A percentile compares a stretch with the other conserved stretches of the same genome.
phyloP scores from a whole-genome alignment of 2,888 invertebrate species.

The Hoplodrina blanda region DNA sequence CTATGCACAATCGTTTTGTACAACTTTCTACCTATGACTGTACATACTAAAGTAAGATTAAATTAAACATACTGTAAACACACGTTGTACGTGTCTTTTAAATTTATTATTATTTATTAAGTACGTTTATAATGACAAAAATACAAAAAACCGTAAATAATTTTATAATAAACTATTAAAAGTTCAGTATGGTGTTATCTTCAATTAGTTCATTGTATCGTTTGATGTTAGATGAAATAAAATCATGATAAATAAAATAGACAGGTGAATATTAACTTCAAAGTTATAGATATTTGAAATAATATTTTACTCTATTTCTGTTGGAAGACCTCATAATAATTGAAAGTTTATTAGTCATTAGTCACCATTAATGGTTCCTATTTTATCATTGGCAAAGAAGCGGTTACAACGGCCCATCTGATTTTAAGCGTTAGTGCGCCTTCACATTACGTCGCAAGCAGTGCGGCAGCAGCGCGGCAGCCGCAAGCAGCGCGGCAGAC shows the following conservation, averaged over 20 bases:
- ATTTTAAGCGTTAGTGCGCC: no score
- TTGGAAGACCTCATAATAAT: not conserved
- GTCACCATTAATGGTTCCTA: not conserved
- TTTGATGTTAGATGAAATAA: conserved; percentile 47
- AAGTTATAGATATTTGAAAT: conserved; percentile 34
- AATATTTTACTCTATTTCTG: conserved; percentile 48
- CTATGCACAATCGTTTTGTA: conserved; percentile 81
- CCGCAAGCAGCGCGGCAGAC: no score
- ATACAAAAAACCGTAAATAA: conserved; percentile 85
- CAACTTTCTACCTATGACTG: conserved; percentile 86
- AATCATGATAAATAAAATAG: conserved; percentile 38
- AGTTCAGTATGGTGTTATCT: conserved; percentile 81
- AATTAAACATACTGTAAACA: conserved; percentile 88
- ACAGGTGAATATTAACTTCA: conserved; percentile 28
- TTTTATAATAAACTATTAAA: conserved; percentile 90
- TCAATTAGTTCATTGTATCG: conserved; percentile 69
- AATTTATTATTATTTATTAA: conserved; percentile 87
- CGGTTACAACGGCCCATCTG: no score
- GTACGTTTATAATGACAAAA: conserved; percentile 89
- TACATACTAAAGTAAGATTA: conserved; percentile 90
- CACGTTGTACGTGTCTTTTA: conserved; percentile 90
- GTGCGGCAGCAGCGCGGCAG: no score
- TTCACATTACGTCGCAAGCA: no score
- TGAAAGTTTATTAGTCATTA: not conserved
- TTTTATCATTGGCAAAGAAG: no score